Conservation (phyloP, 1,140 invertebrate genomes). For the Sogatella furcifera region DNA sequence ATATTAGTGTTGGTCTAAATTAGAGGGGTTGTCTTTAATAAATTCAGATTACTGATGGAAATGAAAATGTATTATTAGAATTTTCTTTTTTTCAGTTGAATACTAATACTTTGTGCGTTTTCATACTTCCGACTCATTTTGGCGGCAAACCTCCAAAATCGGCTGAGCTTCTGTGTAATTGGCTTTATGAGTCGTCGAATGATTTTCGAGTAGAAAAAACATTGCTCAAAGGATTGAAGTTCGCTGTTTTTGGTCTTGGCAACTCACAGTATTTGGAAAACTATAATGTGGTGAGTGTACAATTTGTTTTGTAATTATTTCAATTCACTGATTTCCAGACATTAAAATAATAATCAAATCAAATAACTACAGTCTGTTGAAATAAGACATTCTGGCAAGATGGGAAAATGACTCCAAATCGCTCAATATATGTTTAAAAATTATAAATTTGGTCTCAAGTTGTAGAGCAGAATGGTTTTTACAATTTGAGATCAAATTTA, state of each 20-base stretch:
- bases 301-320: too few species aligned
- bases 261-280: conserved; percentile 43
- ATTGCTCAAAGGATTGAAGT: conserved; percentile 37
- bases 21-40: too few species aligned
- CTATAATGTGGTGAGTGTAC: conserved; percentile 38
- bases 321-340: background rate
- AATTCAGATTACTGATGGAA: too few species aligned
- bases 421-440: too few species aligned
- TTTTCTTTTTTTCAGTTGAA: background rate
- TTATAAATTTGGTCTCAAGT: too few species aligned
- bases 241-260: conserved; percentile 46
- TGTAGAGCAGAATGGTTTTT: too few species aligned
- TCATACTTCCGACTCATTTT: conserved; percentile 45
- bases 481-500: too few species aligned
- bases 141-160: conserved; percentile 41
- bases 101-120: conserved; percentile 25
- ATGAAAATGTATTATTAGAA: background rate
- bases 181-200: conserved; percentile 39
- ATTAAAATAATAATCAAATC: background rate
- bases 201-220: conserved; percentile 45
- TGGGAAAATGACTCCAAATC: too few species aligned
- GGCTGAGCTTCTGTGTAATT: conserved; percentile 43
- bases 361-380: too few species aligned
- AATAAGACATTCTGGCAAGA: too few species aligned
- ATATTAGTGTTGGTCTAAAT: too few species aligned